Conservation (phyloP, 2,113 vertebrate species). For the Burhinus oedicnemus region DNA sequence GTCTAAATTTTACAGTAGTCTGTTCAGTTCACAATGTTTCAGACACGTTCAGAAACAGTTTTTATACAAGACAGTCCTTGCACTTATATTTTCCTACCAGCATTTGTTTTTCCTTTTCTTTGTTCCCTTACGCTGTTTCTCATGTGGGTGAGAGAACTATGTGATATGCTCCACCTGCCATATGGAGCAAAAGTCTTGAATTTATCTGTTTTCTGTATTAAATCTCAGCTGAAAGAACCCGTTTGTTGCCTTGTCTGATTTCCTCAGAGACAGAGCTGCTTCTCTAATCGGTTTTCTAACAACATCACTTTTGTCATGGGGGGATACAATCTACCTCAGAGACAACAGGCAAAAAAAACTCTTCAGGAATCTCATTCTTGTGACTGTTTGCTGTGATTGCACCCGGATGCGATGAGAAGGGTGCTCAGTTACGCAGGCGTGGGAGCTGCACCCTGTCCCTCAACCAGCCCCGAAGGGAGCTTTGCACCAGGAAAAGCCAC, state of each 20-base stretch:
- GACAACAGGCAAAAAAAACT: neutral
- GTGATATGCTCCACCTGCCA: neutral
- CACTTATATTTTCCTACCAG: neutral
- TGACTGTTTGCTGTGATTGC: neutral
- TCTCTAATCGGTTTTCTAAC: neutral
- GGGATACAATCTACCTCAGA: neutral
- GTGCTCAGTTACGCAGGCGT: rapidly evolving
- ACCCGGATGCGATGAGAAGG: neutral
- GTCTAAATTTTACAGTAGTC: neutral
- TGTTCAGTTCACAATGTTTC: neutral
- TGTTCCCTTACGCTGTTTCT: conserved; percentile 1
- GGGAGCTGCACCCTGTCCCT: neutral
- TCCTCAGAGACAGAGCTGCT: neutral
- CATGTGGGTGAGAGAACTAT: neutral
- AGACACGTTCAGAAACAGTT: neutral
- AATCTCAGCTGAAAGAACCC: neutral
- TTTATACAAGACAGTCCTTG: neutral
- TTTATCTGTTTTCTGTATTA: neutral
- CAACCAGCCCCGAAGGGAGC: neutral
- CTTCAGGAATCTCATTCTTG: neutral
- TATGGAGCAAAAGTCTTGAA: conserved; percentile 20
- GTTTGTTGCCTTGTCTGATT: neutral
- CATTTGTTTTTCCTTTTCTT: conserved; percentile 12
- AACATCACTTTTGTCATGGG: neutral
- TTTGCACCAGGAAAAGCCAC: neutral